These are phyloP conservation scores for Brachylomia viminalis DNA, from an alignment of 2,888 invertebrate species.

Conservation along the genomic window DNA sequence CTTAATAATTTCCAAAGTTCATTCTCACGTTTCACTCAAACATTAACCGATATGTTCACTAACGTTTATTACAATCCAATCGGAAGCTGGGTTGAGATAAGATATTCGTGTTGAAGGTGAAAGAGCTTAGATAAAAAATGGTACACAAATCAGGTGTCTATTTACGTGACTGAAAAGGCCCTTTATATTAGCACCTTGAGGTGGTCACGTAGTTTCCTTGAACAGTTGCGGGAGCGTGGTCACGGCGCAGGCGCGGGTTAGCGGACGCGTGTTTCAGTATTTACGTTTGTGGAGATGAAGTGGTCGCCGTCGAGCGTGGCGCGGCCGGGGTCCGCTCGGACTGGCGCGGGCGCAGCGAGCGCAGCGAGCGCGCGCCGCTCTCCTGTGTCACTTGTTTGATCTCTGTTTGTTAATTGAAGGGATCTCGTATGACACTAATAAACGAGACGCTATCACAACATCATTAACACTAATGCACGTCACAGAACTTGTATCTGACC, in stretches of 20 bases:
- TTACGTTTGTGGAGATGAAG: constrained; percentile 64
- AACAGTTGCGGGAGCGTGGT: constrained; percentile 70
- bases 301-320: constrained; percentile 59
- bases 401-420: constrained; percentile 82
- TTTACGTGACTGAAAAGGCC: constrained; percentile 82
- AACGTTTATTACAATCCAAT: constrained; percentile 68
- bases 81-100: constrained; percentile 81
- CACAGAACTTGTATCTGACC: constrained; percentile 46
- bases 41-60: constrained; percentile 66
- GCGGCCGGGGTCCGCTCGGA: constrained; percentile 75
- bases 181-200: constrained; percentile 84
- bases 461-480: constrained; percentile 73
- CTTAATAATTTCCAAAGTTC: constrained; percentile 69
- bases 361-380: constrained; percentile 68
- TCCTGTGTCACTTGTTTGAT: constrained; percentile 70
- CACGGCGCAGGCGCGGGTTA: constrained; percentile 53
- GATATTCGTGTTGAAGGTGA: constrained; percentile 84
- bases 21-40: constrained; percentile 68
- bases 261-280: constrained; percentile 75
- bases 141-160: constrained; percentile 76
- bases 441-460: constrained; percentile 71
- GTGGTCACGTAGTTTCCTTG: constrained; percentile 85
- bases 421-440: constrained; percentile 71
- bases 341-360: constrained; percentile 74
- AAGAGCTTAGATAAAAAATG: constrained; percentile 84